Evolutionary conservation across 92 coral and sea anemone species (phyloP).

Genomic region (Hydrozoanthus gracilis): DNA sequence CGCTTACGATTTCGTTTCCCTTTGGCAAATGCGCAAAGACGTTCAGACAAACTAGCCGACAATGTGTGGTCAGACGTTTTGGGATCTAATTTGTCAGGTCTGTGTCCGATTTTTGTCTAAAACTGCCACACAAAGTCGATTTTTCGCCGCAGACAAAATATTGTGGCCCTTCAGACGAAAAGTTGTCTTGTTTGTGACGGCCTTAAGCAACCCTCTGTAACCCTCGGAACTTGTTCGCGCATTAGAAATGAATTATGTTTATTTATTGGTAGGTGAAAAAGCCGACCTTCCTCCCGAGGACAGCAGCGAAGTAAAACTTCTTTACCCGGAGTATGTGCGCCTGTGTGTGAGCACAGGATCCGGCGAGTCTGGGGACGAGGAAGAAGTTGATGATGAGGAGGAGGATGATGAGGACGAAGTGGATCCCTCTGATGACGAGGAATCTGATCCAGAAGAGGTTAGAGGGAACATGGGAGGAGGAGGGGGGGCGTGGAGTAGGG

Average conservation of each 20-base stretch:
- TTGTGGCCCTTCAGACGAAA: background rate
- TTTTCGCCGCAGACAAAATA: no score
- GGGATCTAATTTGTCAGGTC: no score
- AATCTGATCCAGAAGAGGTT: background rate
- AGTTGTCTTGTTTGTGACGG: no score
- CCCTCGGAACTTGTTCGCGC: background rate
- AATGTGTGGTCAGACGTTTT: no score
- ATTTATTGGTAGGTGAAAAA: constrained; percentile 31
- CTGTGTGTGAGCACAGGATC: constrained; percentile 55
- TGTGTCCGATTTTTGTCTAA: no score
- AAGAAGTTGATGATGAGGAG: background rate
- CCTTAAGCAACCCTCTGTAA: background rate
- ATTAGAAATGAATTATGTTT: background rate
- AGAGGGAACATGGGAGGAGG: background rate
- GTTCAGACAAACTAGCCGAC: no score
- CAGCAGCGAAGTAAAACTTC: constrained; percentile 76
- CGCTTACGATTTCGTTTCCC: no score
- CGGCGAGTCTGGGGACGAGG: constrained; percentile 22
- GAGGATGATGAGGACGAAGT: constrained; percentile 20
- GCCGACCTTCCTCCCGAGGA: constrained; percentile 71
- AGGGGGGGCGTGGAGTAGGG: background rate
- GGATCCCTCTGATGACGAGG: background rate
- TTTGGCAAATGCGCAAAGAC: no score
- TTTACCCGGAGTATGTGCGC: constrained; percentile 84
- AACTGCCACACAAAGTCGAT: no score